Conservation (phyloP, 2,113 vertebrate species). For the Xiphorhynchus elegans region DNA sequence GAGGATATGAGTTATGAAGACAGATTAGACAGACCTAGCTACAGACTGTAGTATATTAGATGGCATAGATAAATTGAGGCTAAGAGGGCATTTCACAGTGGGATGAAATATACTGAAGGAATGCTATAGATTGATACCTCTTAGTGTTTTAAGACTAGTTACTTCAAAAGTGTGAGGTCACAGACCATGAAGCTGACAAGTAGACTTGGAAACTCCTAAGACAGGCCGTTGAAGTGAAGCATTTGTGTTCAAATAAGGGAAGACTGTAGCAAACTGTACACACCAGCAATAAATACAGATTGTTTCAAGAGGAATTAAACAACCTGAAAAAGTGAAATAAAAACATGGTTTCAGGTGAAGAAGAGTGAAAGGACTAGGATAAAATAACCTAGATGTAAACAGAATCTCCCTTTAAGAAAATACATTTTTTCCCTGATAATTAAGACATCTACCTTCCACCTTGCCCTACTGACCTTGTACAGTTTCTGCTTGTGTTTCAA, state of each 20-base stretch:
- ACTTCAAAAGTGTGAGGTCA: not conserved
- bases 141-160: not conserved
- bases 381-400: not conserved
- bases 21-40: constrained; percentile 58
- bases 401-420: not conserved
- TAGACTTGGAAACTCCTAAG: not conserved
- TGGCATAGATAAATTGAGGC: constrained; percentile 59
- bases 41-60: constrained; percentile 41
- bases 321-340: not conserved
- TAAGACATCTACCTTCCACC: not conserved
- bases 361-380: not conserved
- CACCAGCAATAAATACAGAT: not conserved
- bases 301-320: not conserved
- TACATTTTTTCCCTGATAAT: not conserved
- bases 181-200: not conserved
- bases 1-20: constrained; percentile 61
- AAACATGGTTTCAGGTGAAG: not conserved
- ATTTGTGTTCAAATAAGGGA: not conserved
- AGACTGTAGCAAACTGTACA: not conserved
- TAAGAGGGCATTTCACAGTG: constrained; percentile 33
- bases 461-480: not conserved
- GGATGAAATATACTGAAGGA: constrained; percentile 38
- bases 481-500: not conserved
- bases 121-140: constrained; percentile 32
- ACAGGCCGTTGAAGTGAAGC: not conserved